phyloP scores from a whole-genome alignment of 2,888 invertebrate species.

The Glaucopsyche alexis region DNA sequence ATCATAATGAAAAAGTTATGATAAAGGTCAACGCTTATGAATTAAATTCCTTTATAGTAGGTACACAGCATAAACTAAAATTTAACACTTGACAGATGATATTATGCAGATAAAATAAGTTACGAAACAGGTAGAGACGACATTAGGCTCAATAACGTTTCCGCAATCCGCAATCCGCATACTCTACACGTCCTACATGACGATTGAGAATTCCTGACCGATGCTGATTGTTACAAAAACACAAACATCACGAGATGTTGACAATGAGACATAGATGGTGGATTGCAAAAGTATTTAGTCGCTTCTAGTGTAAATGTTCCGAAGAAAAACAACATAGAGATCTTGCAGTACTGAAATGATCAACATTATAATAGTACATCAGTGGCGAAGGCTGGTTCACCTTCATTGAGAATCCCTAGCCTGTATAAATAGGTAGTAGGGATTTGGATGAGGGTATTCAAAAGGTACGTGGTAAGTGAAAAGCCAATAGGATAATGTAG shows the following conservation, averaged over 20 bases:
- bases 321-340: not conserved
- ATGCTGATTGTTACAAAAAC: not conserved
- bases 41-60: too few species aligned
- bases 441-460: too few species aligned
- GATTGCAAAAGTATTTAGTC: not conserved
- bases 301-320: not conserved
- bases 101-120: not conserved
- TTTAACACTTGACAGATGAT: not conserved
- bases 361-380: not conserved
- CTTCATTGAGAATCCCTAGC: too few species aligned
- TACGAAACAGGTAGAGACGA: not conserved
- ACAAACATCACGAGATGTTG: conserved; percentile 1
- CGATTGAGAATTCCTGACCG: conserved; percentile 6
- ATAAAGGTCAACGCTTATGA: too few species aligned
- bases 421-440: too few species aligned
- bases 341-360: not conserved
- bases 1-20: too few species aligned
- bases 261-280: not conserved
- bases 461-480: too few species aligned
- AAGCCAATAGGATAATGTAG: too few species aligned
- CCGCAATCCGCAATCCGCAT: not conserved
- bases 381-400: too few species aligned
- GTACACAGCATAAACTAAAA: not conserved
- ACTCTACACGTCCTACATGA: not conserved
- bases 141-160: not conserved